Evolutionary conservation across 2,797 vertebrate species (phyloP), one percentile per base, ranked within the genome.

Genomic region (Kryptopterus vitreolus): DNA sequence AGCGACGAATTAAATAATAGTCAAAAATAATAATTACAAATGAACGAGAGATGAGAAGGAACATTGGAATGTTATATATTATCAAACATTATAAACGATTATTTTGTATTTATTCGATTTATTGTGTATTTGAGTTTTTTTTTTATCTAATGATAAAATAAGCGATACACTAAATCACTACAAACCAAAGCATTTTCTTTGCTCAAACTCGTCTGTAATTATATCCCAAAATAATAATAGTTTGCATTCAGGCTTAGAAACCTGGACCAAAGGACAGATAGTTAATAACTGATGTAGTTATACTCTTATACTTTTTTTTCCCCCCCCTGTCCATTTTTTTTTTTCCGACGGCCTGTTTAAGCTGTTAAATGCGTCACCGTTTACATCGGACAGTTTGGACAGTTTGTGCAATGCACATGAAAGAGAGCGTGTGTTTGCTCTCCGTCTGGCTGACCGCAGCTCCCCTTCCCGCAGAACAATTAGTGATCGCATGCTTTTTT

Each of bases 381-480:
- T 85, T 83, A 81, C 85, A 83, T 22, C 84, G 86, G 63, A 85
- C 85, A 87, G 83, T 75, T 87, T 88, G 88, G 83, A 70, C 85
- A 79, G 82, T 86, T 88, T 80, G 80, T 66, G 59, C 16, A 3
- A n/a, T 24, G 71, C 70, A 88, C 86, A 87, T 90, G 87, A 93
- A 92, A 92, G 87, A 31, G 2, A 53, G 43, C 0, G 66, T 74
- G 79, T 92, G 90, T 93, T 93, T 90, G 79, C 84, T 87, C 85
- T 61, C 87, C 79, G 46, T 80, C 88, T 86, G 78, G 76, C 81
- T 3, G 75, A 84, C 29, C 46, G 35, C 73, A 55, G 50, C 48
- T 43, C 72, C 13, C 57, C 75, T 88, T 87, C 91, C 88, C 90
- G 88, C 87, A 89, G 88, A 92, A 90, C 87, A 88, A 90, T 91